phyloP scores from a whole-genome alignment of 2,888 invertebrate species.

The Drosophila diplacantha region DNA sequence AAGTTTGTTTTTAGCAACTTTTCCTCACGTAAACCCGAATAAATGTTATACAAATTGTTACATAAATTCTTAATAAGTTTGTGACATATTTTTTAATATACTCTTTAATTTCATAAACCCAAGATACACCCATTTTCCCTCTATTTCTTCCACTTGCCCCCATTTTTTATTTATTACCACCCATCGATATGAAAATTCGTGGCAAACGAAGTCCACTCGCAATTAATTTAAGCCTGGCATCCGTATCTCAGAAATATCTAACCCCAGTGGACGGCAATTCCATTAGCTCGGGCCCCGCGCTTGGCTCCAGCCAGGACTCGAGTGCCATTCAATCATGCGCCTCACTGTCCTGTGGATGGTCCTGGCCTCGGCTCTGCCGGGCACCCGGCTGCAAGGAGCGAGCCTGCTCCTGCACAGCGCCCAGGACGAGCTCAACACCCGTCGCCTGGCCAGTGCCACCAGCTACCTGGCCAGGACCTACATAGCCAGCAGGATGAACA shows the following conservation, averaged over 20 bases:
- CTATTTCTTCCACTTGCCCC: not conserved
- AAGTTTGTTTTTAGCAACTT: not conserved
- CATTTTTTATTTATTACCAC: not conserved
- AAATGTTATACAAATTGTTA: not conserved
- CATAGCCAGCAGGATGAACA: constrained; percentile 61
- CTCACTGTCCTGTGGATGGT: constrained; percentile 14
- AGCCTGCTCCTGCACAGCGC: not conserved
- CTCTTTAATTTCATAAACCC: not conserved
- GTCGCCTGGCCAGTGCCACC: constrained; percentile 37
- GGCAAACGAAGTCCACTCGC: not conserved
- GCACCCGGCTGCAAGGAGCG: not conserved
- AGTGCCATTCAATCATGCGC: constrained; percentile 22
- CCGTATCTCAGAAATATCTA: constrained; percentile 4
- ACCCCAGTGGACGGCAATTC: constrained; percentile 8
- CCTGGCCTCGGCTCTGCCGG: constrained; percentile 1
- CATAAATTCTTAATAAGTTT: not conserved
- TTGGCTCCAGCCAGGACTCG: not conserved
- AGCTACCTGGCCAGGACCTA: constrained; percentile 47
- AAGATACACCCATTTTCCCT: not conserved
- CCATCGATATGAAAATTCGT: constrained; percentile 3
- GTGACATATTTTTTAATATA: no score
- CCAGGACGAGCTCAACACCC: constrained; percentile 23
- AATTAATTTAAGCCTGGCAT: constrained; percentile 17
- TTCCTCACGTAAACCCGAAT: not conserved
- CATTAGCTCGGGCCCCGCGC: constrained; percentile 6